Conservation (phyloP, 1,140 invertebrate species). For the Aphaenogaster ashmeadi region DNA sequence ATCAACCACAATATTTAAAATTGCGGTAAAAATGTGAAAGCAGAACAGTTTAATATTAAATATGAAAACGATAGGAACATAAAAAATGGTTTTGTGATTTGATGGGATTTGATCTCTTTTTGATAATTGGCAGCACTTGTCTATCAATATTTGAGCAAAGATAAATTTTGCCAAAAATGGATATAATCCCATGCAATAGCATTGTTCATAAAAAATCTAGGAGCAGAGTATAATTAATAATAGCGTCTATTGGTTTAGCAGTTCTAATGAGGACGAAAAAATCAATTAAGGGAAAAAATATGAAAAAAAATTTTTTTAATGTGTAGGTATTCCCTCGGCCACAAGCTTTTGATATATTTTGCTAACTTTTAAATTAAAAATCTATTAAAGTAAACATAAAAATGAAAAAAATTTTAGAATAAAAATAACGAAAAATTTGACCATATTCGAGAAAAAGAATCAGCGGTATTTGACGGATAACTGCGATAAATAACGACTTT, state of each 20-base stretch:
- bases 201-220: constrained; percentile 18
- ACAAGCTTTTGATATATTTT: constrained; percentile 1
- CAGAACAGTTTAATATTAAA: constrained; percentile 20
- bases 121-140: neutral
- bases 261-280: constrained; percentile 34
- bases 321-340: neutral
- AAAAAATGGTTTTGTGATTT: neutral
- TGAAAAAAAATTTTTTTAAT: neutral
- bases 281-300: constrained; percentile 20
- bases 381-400: neutral
- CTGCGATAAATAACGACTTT: neutral
- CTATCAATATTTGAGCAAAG: neutral
- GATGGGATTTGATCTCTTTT: neutral
- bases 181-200: neutral
- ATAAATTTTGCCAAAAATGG: constrained; percentile 11
- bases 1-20: constrained; percentile 27
- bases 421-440: neutral
- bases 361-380: constrained; percentile 4
- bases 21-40: constrained; percentile 2
- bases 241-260: neutral
- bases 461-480: neutral
- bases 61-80: neutral
- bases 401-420: neutral
- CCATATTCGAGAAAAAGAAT: neutral
- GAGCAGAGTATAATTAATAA: constrained; percentile 24